A percentile compares a stretch with the other conserved stretches of the same genome.
Evolutionary conservation across 2,888 invertebrate species (phyloP).

Genomic region (Nomada lathburiana): DNA sequence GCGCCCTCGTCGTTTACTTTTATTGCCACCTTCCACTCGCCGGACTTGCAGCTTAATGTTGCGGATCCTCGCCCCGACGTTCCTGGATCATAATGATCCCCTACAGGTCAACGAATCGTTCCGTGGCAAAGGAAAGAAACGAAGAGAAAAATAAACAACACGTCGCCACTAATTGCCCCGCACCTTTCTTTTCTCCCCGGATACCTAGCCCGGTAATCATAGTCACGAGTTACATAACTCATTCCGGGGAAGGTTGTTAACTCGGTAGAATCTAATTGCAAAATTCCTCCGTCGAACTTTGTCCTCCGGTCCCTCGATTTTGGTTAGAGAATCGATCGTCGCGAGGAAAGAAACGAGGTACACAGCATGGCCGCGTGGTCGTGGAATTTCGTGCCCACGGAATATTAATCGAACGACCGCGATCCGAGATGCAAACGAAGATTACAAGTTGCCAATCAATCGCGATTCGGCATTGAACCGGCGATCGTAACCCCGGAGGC

Average conservation of each 20-base stretch:
- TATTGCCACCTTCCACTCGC: constrained; percentile 1
- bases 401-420: background rate
- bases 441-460: constrained; percentile 82
- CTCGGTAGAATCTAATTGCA: too few relatives aligned
- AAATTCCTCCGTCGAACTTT: too few relatives aligned
- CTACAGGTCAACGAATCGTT: constrained; percentile 12
- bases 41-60: background rate
- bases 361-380: too few relatives aligned
- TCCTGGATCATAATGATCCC: constrained; percentile 17
- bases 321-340: too few relatives aligned
- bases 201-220: background rate
- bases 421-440: constrained; percentile 77
- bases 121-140: background rate
- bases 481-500: constrained; percentile 69
- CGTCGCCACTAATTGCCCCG: background rate
- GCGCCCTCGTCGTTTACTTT: constrained; percentile 11
- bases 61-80: background rate
- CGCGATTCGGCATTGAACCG: constrained; percentile 81
- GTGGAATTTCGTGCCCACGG: too few relatives aligned
- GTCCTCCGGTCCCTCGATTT: too few relatives aligned
- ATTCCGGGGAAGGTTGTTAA: too few relatives aligned
- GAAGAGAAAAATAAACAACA: background rate
- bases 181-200: constrained; percentile 3
- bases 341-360: too few relatives aligned
- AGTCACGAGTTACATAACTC: too few relatives aligned